These are phyloP conservation scores for Cephus spinipes DNA, from an alignment of 2,888 invertebrate species.

Conservation along the genomic window DNA sequence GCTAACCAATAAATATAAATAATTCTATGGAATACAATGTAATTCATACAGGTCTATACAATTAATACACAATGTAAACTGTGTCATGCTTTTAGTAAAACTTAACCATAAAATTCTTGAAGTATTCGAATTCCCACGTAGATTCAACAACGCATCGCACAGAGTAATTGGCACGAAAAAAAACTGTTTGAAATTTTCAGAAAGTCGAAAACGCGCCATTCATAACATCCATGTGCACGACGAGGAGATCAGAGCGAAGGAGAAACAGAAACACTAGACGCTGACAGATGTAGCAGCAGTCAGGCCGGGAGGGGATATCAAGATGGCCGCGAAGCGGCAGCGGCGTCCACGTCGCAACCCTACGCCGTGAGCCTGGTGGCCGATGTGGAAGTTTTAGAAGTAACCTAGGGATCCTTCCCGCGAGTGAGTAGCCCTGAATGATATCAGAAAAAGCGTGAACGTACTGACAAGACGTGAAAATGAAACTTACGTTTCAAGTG, in stretches of 20 bases:
- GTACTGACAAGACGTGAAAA: slow-evolving; percentile 22
- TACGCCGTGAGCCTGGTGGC: slow-evolving; percentile 34
- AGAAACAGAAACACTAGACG: slow-evolving; percentile 33
- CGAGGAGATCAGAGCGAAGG: background rate
- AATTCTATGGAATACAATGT: background rate
- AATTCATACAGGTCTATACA: background rate
- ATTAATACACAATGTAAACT: background rate
- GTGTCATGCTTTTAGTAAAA: background rate
- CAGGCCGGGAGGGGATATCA: slow-evolving; percentile 46
- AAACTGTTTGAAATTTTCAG: background rate
- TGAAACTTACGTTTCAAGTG: slow-evolving; percentile 19
- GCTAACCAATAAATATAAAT: background rate
- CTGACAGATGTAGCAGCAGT: slow-evolving; percentile 40
- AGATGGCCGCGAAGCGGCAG: slow-evolving; percentile 54
- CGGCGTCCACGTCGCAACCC: slow-evolving; percentile 49
- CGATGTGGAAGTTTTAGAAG: slow-evolving; percentile 14
- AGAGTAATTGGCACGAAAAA: background rate
- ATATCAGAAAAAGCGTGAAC: slow-evolving; percentile 19
- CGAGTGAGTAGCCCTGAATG: slow-evolving; percentile 32
- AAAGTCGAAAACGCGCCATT: background rate
- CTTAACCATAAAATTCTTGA: background rate
- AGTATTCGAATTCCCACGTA: background rate
- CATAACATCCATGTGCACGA: background rate
- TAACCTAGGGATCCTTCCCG: slow-evolving; percentile 37
- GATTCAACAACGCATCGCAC: background rate